Evolutionary conservation across 2,888 invertebrate species (phyloP).

Genomic region (Iselma pallidipennis): DNA sequence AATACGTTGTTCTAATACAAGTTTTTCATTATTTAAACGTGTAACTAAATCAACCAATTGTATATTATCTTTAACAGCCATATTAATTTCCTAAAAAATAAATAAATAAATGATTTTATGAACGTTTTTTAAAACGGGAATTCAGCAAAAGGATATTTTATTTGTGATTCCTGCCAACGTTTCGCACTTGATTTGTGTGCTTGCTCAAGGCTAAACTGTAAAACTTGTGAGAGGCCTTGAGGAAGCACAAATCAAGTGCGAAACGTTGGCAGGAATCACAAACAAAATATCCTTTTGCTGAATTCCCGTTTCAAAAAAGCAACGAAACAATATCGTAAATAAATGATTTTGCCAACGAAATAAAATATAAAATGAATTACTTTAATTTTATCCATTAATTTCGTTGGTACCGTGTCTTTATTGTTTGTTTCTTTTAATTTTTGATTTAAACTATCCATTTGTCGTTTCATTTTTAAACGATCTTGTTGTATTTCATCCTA

Average conservation of each 20-base stretch:
- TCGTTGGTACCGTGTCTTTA: conserved; percentile 37
- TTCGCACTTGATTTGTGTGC: no score
- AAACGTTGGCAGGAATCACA: no score
- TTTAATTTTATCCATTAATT: conserved; percentile 52
- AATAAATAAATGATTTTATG: conserved; percentile 30
- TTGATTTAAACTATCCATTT: conserved; percentile 51
- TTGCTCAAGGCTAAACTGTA: no score
- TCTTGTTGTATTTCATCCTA: conserved; percentile 60
- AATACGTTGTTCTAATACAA: conserved; percentile 56
- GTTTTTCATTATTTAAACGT: conserved; percentile 57
- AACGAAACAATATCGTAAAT: no score
- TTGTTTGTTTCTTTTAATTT: conserved; percentile 1
- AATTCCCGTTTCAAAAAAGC: no score
- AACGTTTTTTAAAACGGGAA: no score
- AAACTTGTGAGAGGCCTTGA: no score
- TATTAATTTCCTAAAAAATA: conserved; percentile 56
- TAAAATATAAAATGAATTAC: conserved; percentile 38
- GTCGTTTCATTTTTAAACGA: conserved; percentile 54
- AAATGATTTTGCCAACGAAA: no score
- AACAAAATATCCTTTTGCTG: no score
- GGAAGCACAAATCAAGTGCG: no score
- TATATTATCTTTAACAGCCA: conserved; percentile 59
- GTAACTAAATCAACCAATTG: conserved; percentile 56
- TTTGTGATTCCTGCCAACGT: no score
- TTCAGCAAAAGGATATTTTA: no score